A percentile compares a stretch with the other conserved stretches of the same genome.
These are phyloP conservation scores for Doris montereyensis DNA, from an alignment of 2,888 invertebrate genomes.

Conservation along the genomic window DNA sequence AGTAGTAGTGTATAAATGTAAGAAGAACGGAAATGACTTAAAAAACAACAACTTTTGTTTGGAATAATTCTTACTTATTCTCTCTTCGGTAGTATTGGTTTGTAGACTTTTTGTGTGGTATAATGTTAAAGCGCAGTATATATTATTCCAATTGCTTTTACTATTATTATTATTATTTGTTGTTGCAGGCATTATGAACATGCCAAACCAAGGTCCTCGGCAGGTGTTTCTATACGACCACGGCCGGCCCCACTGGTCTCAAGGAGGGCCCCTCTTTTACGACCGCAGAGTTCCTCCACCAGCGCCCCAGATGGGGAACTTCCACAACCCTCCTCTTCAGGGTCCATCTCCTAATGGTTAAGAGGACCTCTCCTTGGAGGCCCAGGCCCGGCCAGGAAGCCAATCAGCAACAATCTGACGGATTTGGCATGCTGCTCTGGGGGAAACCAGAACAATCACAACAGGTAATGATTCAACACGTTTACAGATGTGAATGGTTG, in stretches of 20 bases:
- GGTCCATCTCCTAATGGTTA: constrained; percentile 42
- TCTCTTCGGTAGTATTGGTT: too few species aligned
- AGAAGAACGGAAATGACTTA: too few species aligned
- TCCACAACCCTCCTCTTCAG: constrained; percentile 43
- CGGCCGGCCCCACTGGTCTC: constrained; percentile 50
- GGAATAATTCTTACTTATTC: too few species aligned
- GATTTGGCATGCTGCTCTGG: constrained; percentile 49
- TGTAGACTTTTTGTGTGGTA: too few species aligned
- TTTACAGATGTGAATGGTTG: too few species aligned
- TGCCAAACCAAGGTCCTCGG: constrained; percentile 48
- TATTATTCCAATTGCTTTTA: too few species aligned
- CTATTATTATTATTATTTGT: not conserved
- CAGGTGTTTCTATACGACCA: constrained; percentile 51
- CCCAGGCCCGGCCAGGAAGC: constrained; percentile 39
- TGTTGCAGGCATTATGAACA: constrained; percentile 49
- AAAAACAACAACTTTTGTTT: too few species aligned
- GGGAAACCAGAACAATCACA: constrained; percentile 44
- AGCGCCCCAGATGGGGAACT: constrained; percentile 44
- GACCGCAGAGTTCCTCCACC: constrained; percentile 47
- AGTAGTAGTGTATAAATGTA: too few species aligned
- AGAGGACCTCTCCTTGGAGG: constrained; percentile 43
- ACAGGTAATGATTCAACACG: too few species aligned
- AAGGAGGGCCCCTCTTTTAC: constrained; percentile 50
- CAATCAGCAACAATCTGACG: constrained; percentile 45
- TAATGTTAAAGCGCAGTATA: too few species aligned